Base-by-base conservation (phyloP, 2,888 invertebrate genomes). In the Urechis unicinctus region DNA sequence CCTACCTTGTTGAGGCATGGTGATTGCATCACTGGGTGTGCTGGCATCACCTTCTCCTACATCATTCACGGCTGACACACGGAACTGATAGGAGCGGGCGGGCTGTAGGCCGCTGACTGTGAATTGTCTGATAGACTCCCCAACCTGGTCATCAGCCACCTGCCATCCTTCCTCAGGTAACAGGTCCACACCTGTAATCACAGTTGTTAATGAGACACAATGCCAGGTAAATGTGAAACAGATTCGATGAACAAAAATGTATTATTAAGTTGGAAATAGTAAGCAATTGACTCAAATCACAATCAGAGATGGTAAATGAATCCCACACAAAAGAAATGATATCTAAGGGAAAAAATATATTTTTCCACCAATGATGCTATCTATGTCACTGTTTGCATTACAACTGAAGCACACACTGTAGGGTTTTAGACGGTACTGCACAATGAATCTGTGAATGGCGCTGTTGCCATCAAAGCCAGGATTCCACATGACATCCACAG, bases 401-500 rank as follows among this genome's bases (percentile, higher is more conserved):
- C n/a, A n/a, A n/a, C n/a, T n/a, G n/a, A n/a, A n/a, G 17, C 28
- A 46, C 58, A 45, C 28, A 56, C 57, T 55, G 47, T 45, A 43
- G n/a, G 61, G 52, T 4, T 60, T 65, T 41, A 68, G 64, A 29
- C 69, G 65, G 55, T 65, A 88, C 76, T 97, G 93, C 53, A 97
- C 85, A 62, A 92, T 91, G 77, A 89, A 97, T 74, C 92, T 90
- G 68, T 88, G 84, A 57, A 96, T 88, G 9, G 92, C 91, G 71
- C 93, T 93, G 78, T 98, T 96, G 54, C 98, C 98, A 80, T 97
- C 92, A 78, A 96, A 98, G 29, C 93, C 93, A 0, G 92, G 89
- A 13, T 88, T 88, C 96, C 97, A 98, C 24, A 88, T 87, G 2
- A 97, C 86, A 72, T 93, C 91, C 61, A 96, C 89, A 29, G 89